Evolutionary conservation across 2,113 vertebrate genomes (phyloP).

Genomic region (Odontesthes bonariensis): DNA sequence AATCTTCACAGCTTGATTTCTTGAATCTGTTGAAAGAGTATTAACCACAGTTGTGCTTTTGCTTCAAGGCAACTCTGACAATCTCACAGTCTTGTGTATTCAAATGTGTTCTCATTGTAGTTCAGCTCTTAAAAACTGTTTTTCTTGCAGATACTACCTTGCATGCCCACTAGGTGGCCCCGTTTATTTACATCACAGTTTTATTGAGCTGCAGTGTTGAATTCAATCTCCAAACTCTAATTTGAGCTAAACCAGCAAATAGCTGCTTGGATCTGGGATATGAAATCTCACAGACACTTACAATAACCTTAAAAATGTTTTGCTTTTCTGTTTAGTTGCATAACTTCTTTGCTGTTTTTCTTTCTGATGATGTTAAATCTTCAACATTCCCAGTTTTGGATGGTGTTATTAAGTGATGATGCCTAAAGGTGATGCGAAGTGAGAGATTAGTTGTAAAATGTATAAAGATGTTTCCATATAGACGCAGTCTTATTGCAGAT

Average conservation of each 20-base stretch:
- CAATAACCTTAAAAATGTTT: neutral
- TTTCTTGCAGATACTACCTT: neutral
- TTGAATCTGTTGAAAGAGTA: slow-evolving; percentile 39
- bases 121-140: slow-evolving; percentile 11
- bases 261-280: slow-evolving; percentile 13
- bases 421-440: slow-evolving; percentile 29
- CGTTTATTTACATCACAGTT: slow-evolving; percentile 27
- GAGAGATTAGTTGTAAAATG: slow-evolving; percentile 17
- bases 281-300: slow-evolving; percentile 20
- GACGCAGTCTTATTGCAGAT: slow-evolving; percentile 50
- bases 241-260: neutral
- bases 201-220: slow-evolving; percentile 11
- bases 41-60: slow-evolving; percentile 56
- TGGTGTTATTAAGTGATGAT: slow-evolving; percentile 33
- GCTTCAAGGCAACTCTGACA: slow-evolving; percentile 62
- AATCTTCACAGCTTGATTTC: slow-evolving; percentile 37
- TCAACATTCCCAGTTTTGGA: slow-evolving; percentile 71
- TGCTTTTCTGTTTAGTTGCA: slow-evolving; percentile 24
- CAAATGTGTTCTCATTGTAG: neutral
- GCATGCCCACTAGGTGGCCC: slow-evolving; percentile 48
- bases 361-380: slow-evolving; percentile 39
- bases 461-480: slow-evolving; percentile 26
- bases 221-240: slow-evolving; percentile 10
- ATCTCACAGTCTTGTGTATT: slow-evolving; percentile 48
- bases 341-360: slow-evolving; percentile 1